Base-by-base conservation (phyloP, 2,797 vertebrate species). In the Todus mexicanus region DNA sequence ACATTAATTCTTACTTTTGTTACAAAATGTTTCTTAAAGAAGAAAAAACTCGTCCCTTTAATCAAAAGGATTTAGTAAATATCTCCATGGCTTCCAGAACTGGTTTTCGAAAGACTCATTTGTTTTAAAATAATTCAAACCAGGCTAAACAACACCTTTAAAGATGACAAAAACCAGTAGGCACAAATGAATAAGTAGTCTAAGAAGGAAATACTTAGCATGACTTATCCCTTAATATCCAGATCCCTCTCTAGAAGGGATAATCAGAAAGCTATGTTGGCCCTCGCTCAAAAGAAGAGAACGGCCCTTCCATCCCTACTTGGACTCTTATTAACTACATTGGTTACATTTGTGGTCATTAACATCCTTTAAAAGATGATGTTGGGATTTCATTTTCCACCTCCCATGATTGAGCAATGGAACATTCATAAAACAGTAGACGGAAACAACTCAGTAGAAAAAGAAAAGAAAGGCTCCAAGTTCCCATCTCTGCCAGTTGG, bases 331-430 rank as follows among this genome's bases (percentile, higher is more conserved):
- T 88, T 91, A 96, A 82, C 83, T 74, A 11, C 78, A 81, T 88
- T 95, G 87, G 82, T 94, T 91, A 61, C 84, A 94, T 91, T 93
- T 73, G 75, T 29, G 45, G 87, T 73, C 89, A 91, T 94, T 96
- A 94, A 72, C 92, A 82, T 89, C 84, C 85, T 78, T 89, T 88
- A 90, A 90, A 96, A 96, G 54, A 92, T 40, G 64, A 76, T 93
- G 84, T 81, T 48, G 78, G 95, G 90, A 86, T 96, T 89, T 95
- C 59, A 90, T 96, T 97, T 97, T 97, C 96, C 95, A 83, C 86
- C 83, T 45, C 68, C 92, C 25, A 14, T 93, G 94, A 91, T 83
- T 94, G 88, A 96, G 96, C 96, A 94, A 95, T 79, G 92, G 93
- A 94, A 95, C 84, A 95, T 79, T 95, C 60, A 2, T 95, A 92